A percentile compares a stretch with the other conserved stretches of the same genome.
phyloP scores from a whole-genome alignment of 2,113 vertebrate genomes.

The Protobothrops mucrosquamatus region DNA sequence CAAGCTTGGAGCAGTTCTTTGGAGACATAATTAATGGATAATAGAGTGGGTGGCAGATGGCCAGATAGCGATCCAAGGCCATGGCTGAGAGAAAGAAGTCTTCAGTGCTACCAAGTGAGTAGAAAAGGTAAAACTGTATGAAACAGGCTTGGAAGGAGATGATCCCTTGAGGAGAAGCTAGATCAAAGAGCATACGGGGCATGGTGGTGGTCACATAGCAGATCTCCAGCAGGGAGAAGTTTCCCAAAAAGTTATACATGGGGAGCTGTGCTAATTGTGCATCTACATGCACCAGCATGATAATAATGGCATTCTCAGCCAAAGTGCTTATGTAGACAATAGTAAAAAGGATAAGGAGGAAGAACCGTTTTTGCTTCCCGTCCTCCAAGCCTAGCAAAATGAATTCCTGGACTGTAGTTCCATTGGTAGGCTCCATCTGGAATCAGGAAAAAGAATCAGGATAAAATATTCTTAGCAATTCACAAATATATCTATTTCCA shows the following conservation, averaged over 20 bases:
- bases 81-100: conserved; percentile 49
- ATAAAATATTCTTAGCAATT: background rate
- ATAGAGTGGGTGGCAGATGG: conserved; percentile 44
- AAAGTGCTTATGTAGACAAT: background rate
- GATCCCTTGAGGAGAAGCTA: conserved; percentile 22
- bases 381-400: background rate
- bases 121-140: conserved; percentile 61
- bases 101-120: conserved; percentile 51
- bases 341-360: background rate
- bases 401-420: background rate
- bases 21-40: background rate
- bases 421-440: background rate
- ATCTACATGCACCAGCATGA: background rate
- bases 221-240: conserved; percentile 51
- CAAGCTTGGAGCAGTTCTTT: background rate
- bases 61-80: conserved; percentile 19
- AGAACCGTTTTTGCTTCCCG: background rate
- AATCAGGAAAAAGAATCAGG: background rate
- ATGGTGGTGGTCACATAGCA: conserved; percentile 43
- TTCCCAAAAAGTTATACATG: conserved; percentile 52
- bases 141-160: conserved; percentile 51
- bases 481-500: background rate
- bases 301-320: background rate
- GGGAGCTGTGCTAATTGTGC: conserved; percentile 21
- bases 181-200: conserved; percentile 41